Base-by-base conservation (phyloP, 1,140 invertebrate species). In the Aphaenogaster ashmeadi region DNA sequence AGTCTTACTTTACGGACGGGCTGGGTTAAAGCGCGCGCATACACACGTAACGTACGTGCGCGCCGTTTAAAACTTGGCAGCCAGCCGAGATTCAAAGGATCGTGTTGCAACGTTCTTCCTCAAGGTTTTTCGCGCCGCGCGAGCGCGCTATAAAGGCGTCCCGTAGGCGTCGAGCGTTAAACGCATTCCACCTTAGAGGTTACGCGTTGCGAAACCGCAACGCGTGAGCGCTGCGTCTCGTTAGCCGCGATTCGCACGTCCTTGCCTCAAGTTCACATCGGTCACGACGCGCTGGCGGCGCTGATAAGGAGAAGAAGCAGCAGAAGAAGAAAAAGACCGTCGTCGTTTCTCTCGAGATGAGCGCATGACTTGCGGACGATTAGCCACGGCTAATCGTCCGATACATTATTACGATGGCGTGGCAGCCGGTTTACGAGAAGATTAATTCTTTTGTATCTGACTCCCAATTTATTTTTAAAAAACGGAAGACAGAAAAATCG, bases 181-280 rank as follows among this genome's bases (percentile, higher is more conserved):
- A 95, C 94, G 94, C 95, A 95, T 95, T 95, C 94, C 94, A 94
- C 87, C 93, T 95, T 95, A 95, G 94, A 95, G 95, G 94, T 94
- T 95, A 94, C 92, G 90, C 86, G 92, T 95, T 95, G 94, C 94
- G 92, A 95, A 95, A 95, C 86, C 90, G 89, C 91, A 83, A 60
- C 75, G 69, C 64, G 80, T 89, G 89, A 85, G 85, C 86, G 91
- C 92, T 90, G 91, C 93, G 91, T 95, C 94, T 95, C 90, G 93
- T 95, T 95, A 95, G 92, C 92, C 91, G 92, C 92, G 93, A 95
- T 94, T 94, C 91, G 91, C 91, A 86, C 91, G 93, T 94, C 94
- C 94, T 95, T 95, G 93, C 93, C 88, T 95, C 95, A 95, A 95
- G 95, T 95, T 95, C 94, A 93, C 89, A 87, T 92, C 88, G 86